Evolutionary conservation across 1,140 invertebrate genomes (phyloP), one percentile per base, ranked within the genome.

Genomic region (Atta cephalotes): DNA sequence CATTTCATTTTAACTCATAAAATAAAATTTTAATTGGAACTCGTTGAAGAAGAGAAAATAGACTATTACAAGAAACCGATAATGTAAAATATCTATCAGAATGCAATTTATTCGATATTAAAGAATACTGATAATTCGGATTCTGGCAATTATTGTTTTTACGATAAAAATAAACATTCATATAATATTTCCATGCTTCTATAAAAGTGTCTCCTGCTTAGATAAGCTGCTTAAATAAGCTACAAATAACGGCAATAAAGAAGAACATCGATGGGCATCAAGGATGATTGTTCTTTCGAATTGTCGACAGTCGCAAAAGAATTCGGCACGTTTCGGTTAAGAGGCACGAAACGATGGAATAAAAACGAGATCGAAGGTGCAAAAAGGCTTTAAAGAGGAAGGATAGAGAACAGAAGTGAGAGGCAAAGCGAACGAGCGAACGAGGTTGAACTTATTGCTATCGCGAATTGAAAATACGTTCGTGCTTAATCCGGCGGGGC

Each of bases 401-500:
- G 70, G 68, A 14, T 25, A 31, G 68, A 82, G 79, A 28, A 39
- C 31, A 82, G 79, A 28, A 82, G 28, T 14, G 63, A 53, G 70
- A 60, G 62, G 78, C 18, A 82, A 65, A 70, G 63, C 89, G 87
- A 92, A 92, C 89, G 91, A 90, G 86, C 86, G 66, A 80, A 88
- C 86, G 88, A 89, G 87, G 85, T 87, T 87, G 89, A 92, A 93
- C 90, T 93, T 94, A 94, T 93, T 92, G 91, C 89, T 92, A 92
- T 92, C 88, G 92, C 88, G 91, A 92, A 93, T 94, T 93, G 92
- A 93, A 94, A 94, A 93, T 93, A 93, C 90, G 89, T 86, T 68
- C 80, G 74, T 74, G 89, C 87, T 94, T 93, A 92, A 93, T 93
- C 88, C 88, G 39, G 60, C 31, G 62, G 88, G 71, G 74, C 76